These are phyloP conservation scores for silkworm (Bombyx mori) DNA, from an alignment of 1,140 invertebrate genomes.

Conservation along the genomic window ASM3026992v2 NC_085116.1:9327001-9327500, in stretches of 20 bases:
- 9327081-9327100: constrained; percentile 29
- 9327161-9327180: constrained; percentile 10
- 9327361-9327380: too few relatives aligned
- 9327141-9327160: constrained; percentile 30
- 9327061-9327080: constrained; percentile 36
- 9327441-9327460: background rate
- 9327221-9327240: constrained; percentile 3
- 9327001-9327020: constrained; percentile 58
- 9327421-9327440: too few relatives aligned
- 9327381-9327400: too few relatives aligned
- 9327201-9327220: constrained; percentile 10
- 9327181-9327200: constrained; percentile 15
- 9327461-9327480: constrained; percentile 10
- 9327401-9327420: too few relatives aligned
- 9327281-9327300: too few relatives aligned
- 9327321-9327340: too few relatives aligned
- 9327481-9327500: constrained; percentile 24
- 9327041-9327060: constrained; percentile 56
- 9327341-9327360: too few relatives aligned
- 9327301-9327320: too few relatives aligned
- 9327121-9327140: constrained; percentile 35
- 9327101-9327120: constrained; percentile 54
- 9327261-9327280: constrained; percentile 8
- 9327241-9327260: constrained; percentile 16
- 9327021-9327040: constrained; percentile 63